These are phyloP conservation scores for Hippocampus zosterae DNA, from an alignment of 2,113 vertebrate genomes.

Conservation along the genomic window DNA sequence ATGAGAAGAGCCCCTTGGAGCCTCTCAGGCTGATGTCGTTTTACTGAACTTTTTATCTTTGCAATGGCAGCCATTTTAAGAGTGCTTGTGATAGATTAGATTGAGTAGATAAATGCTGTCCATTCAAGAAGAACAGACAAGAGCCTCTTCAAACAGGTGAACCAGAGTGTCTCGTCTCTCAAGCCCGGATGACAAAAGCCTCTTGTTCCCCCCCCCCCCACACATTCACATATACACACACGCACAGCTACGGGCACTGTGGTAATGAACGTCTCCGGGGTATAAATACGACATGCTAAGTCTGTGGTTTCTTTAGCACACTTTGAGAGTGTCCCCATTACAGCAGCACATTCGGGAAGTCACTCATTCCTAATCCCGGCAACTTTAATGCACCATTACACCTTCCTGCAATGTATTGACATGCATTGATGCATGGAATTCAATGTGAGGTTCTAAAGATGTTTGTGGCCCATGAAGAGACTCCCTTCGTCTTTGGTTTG, in stretches of 20 bases:
- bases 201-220: slow-evolving; percentile 15
- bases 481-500: slow-evolving; percentile 23
- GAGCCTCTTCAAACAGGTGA: slow-evolving; percentile 14
- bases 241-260: slow-evolving; percentile 9
- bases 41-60: background rate
- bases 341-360: background rate
- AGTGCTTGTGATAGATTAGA: background rate
- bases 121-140: background rate
- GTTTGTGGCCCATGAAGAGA: slow-evolving; percentile 15
- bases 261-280: slow-evolving; percentile 18
- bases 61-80: background rate
- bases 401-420: background rate
- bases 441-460: background rate
- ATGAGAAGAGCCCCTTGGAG: background rate
- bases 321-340: slow-evolving; percentile 6
- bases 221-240: background rate
- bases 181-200: slow-evolving; percentile 15
- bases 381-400: background rate
- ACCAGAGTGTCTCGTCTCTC: slow-evolving; percentile 30
- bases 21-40: background rate
- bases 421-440: background rate
- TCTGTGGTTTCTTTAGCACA: slow-evolving; percentile 43
- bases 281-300: slow-evolving; percentile 43
- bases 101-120: background rate
- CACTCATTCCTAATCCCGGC: background rate